phyloP scores from a whole-genome alignment of 2,888 invertebrate genomes.

The Ormyrus labotus region DNA sequence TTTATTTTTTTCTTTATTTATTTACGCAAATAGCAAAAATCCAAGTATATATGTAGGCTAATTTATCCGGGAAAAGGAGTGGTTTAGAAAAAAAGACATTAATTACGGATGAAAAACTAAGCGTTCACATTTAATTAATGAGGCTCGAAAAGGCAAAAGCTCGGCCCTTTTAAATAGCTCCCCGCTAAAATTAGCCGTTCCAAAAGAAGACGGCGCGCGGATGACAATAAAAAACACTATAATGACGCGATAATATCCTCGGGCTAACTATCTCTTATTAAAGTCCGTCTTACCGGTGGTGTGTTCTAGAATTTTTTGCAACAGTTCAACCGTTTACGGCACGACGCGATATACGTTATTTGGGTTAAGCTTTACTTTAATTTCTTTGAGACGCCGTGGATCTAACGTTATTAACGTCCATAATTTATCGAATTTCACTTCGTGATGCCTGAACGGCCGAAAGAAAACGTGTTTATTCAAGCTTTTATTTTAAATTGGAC shows the following conservation, averaged over 20 bases:
- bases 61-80: no score
- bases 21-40: no score
- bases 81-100: no score
- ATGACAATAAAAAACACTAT: constrained; percentile 35
- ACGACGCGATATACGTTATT: constrained; percentile 12
- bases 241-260: constrained; percentile 42
- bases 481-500: no score
- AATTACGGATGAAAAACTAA: constrained; percentile 6
- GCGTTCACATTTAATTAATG: constrained; percentile 20
- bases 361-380: constrained; percentile 27
- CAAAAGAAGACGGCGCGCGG: constrained; percentile 31
- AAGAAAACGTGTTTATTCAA: neutral
- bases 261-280: constrained; percentile 45
- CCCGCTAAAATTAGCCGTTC: constrained; percentile 31
- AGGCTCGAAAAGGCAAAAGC: constrained; percentile 8
- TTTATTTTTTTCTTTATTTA: no score
- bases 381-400: neutral
- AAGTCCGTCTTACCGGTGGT: constrained; percentile 22
- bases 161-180: neutral
- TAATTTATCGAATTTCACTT: constrained; percentile 32
- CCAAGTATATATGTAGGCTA: no score
- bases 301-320: constrained; percentile 40
- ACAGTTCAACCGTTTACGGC: constrained; percentile 12
- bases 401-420: neutral
- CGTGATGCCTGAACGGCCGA: neutral